Conservation (phyloP, 2,797 vertebrate species). For the Leuciscus waleckii region DNA sequence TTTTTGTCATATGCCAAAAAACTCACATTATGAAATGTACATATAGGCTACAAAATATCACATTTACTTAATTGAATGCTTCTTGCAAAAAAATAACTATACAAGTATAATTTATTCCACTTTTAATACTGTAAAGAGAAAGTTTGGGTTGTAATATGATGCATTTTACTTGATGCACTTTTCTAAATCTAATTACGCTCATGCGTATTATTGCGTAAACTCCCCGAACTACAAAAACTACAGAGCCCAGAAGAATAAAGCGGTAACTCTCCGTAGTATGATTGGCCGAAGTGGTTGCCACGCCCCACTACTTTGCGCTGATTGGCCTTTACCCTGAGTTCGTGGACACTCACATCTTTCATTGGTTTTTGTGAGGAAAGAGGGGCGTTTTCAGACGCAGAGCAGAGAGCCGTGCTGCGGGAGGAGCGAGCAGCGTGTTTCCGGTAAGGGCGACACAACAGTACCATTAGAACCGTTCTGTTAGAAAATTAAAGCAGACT, state of each 20-base stretch:
- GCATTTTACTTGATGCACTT: not conserved
- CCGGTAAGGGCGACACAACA: constrained; percentile 76
- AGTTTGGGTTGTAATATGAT: not conserved
- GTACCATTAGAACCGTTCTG: constrained; percentile 61
- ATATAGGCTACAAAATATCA: no score
- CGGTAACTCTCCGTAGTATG: not conserved
- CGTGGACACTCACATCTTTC: not conserved
- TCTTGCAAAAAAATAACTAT: no score
- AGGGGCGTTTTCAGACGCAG: constrained; percentile 47
- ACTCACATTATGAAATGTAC: no score
- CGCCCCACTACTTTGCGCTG: constrained; percentile 7
- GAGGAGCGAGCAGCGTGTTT: constrained; percentile 82
- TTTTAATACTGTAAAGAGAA: not conserved
- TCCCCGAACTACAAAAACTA: constrained; percentile 39
- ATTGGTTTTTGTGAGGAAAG: constrained; percentile 49
- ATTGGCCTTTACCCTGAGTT: constrained; percentile 40
- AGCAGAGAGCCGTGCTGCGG: constrained; percentile 69
- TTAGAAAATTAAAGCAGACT: constrained; percentile 57
- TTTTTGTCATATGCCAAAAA: no score
- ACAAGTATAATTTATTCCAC: not conserved
- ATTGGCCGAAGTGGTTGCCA: not conserved
- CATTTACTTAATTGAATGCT: no score
- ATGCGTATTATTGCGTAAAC: constrained; percentile 10
- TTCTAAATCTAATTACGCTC: not conserved
- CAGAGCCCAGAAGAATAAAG: constrained; percentile 49